Evolutionary conservation across 1,140 invertebrate species (phyloP), one percentile per base, ranked within the genome.

Genomic region (Zophobas atratus): DNA sequence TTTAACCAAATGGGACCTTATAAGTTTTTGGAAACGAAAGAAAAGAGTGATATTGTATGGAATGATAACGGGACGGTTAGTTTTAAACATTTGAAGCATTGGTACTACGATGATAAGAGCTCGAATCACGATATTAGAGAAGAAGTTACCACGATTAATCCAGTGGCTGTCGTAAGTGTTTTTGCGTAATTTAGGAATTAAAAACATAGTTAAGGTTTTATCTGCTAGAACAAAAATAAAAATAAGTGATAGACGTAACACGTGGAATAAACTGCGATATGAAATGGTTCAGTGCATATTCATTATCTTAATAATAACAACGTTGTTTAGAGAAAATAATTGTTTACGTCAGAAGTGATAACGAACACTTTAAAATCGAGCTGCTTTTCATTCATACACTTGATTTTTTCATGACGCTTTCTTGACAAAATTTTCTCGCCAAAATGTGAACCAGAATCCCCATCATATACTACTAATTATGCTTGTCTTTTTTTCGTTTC

Each of bases 101-200:
- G 94, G 91, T 90, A 90, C 79, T 98, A 96, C 83, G 92, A 94
- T 76, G 88, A 86, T 55, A 46, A 3, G 6, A 8, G 87, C 89
- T 8, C 43, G 87, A 77, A 97, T 95, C 76, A 79, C 70, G 75
- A 8, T 41, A 3, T 81, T 6, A 34, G 73, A 43, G 80, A 81
- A 56, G 20, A 41, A n/a, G 74, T 98, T 60, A 92, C 90, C 0
- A 95, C 95, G 1, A 84, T 98, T 1, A 97, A 98, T 86, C 90
- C 93, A 3, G 92, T 97, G 2, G 91, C 94, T 41, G 87, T 95
- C 85, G 96, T 97, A 84, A 92, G 92, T 88, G 39, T 70, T 67
- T 32, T 60, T 6, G 20, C 20, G 20, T 20, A 20, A 20, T 20
- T 20, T 20, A 20, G 20, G 20, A 20, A 20, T 20, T 20, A 20